phyloP scores from a whole-genome alignment of 2,888 invertebrate genomes.

The Bruchidius siliquastri region DNA sequence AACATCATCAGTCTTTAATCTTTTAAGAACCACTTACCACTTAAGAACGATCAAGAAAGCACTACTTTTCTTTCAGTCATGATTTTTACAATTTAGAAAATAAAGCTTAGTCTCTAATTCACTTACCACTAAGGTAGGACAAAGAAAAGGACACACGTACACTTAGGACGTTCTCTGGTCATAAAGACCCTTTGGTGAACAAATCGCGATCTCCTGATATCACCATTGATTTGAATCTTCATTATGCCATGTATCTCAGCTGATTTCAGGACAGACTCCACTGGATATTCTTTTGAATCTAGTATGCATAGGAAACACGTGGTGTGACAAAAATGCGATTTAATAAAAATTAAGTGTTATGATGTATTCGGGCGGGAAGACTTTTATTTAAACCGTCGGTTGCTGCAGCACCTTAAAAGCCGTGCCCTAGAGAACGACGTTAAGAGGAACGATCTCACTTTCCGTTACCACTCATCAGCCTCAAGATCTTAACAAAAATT shows the following conservation, averaged over 20 bases:
- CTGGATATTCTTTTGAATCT: background rate
- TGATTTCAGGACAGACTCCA: background rate
- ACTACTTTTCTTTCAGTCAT: background rate
- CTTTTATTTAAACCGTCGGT: constrained; percentile 42
- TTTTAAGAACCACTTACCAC: background rate
- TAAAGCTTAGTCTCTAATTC: background rate
- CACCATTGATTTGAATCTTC: background rate
- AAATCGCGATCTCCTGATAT: background rate
- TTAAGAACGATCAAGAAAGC: background rate
- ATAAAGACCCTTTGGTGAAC: no score
- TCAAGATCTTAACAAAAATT: background rate
- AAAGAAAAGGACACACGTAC: background rate
- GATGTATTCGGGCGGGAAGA: constrained; percentile 49
- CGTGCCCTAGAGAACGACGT: constrained; percentile 42
- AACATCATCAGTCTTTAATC: background rate
- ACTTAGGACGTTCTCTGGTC: background rate
- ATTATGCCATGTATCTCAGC: background rate
- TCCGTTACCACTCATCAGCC: background rate
- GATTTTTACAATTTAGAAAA: background rate
- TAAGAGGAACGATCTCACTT: background rate
- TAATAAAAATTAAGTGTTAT: background rate
- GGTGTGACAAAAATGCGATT: background rate
- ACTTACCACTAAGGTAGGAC: background rate
- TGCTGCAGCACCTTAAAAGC: constrained; percentile 45
- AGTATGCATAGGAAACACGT: background rate